Conservation (phyloP, 2,888 invertebrate genomes). For the Phaedon cochleariae region DNA sequence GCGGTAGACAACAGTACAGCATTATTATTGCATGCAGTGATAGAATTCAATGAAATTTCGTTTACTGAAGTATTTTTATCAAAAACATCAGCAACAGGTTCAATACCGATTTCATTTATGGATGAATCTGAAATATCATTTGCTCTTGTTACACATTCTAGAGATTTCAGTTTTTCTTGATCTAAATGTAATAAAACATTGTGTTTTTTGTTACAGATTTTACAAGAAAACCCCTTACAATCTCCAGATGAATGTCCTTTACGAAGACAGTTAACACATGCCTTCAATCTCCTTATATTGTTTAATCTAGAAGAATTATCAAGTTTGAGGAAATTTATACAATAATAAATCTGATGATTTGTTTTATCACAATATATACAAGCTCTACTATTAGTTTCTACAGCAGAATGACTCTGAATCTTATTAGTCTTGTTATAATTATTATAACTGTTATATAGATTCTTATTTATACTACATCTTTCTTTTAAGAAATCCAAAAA, state of each 20-base stretch:
- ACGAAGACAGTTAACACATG: slow-evolving; percentile 9
- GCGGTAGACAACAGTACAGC: slow-evolving; percentile 14
- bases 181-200: slow-evolving; percentile 11
- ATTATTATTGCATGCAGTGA: neutral
- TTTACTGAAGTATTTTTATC: neutral
- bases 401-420: slow-evolving; percentile 4
- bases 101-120: too few species aligned
- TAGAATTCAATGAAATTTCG: slow-evolving; percentile 3
- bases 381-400: neutral
- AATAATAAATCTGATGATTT: slow-evolving; percentile 3
- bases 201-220: slow-evolving; percentile 18
- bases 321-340: neutral
- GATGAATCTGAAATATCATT: neutral
- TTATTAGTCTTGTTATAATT: neutral
- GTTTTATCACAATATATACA: slow-evolving; percentile 5
- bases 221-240: slow-evolving; percentile 12
- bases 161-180: neutral
- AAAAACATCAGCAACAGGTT: neutral
- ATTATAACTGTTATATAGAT: neutral
- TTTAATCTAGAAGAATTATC: neutral
- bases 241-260: slow-evolving; percentile 10
- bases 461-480: slow-evolving; percentile 7
- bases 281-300: neutral
- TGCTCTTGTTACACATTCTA: neutral
- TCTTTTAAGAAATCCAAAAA: slow-evolving; percentile 13